Base-by-base conservation (phyloP, 1,140 invertebrate species). In the Rhagoletis pomonella region DNA sequence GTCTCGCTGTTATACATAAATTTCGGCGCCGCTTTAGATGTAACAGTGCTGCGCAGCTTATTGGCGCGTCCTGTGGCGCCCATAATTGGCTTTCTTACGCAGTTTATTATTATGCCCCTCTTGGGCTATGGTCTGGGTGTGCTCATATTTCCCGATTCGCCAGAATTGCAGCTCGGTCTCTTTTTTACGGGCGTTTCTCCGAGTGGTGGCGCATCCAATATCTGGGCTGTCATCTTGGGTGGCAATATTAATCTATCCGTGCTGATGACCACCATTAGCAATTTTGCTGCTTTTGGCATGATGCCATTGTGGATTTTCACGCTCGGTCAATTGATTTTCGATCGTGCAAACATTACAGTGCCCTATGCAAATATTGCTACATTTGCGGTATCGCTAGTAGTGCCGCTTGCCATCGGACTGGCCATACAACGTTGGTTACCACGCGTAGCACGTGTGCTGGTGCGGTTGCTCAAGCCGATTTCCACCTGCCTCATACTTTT, bases 291-390 rank as follows among this genome's bases (percentile, higher is more conserved):
- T 3, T 96, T 98, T 92, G 96, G 97, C 97, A 96, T 98, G 94
- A 98, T 99, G 95, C 98, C 98, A 0, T 92, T 97, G 1, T 99
- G 98, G 98, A 94, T 98, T 55, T 97, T 98, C 91, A 97, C 97
- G 0, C 94, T 99, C 29, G 98, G 98, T 0, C 94, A 94, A 88
- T 94, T 95, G 12, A 95, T 98, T 9, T 97, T 97, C 90, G 92
- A 94, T 1, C 94, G 95, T 88, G 95, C 94, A 0, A 93, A 95
- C 67, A 94, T 98, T 2, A 93, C 92, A n/a, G 96, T 99, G 19
- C 98, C 98, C 0, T 99, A 98, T 92, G 87, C 89, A 3, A 96
- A 96, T 55, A 97, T 99, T 87, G 95, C 96, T 0, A 94, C 93
- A 1, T 95, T 97, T 89, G 96, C 98, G 1, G 89, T 96, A 19